Conservation (phyloP, 2,113 vertebrate species). For the Cathartes aura region DNA sequence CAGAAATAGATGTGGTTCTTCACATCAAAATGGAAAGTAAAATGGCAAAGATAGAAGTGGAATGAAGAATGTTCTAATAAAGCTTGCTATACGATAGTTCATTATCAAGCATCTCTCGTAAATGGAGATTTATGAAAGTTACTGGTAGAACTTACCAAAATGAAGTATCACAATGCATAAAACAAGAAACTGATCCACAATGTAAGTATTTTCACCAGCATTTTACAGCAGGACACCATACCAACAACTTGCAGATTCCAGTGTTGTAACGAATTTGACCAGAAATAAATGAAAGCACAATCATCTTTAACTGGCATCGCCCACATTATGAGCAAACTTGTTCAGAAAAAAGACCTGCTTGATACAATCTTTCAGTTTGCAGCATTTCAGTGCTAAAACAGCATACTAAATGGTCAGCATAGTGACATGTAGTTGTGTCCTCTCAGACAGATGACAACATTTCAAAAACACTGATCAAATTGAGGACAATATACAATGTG, state of each 20-base stretch:
- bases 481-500: neutral
- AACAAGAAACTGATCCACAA: neutral
- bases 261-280: neutral
- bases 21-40: neutral
- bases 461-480: neutral
- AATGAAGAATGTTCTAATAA: neutral
- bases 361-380: neutral
- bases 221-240: neutral
- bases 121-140: neutral
- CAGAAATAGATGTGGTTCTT: neutral
- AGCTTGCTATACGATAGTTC: neutral
- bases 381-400: neutral
- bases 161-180: neutral
- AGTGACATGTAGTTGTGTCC: neutral
- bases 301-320: neutral
- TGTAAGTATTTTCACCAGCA: neutral
- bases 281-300: neutral
- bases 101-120: neutral
- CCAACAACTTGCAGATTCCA: neutral
- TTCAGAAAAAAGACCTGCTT: neutral
- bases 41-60: neutral
- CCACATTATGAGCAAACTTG: fast-evolving
- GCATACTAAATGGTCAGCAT: neutral
- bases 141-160: neutral
- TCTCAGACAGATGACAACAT: neutral